Evolutionary conservation across 2,888 invertebrate species (phyloP).

Genomic region (Rotaria macrura): DNA sequence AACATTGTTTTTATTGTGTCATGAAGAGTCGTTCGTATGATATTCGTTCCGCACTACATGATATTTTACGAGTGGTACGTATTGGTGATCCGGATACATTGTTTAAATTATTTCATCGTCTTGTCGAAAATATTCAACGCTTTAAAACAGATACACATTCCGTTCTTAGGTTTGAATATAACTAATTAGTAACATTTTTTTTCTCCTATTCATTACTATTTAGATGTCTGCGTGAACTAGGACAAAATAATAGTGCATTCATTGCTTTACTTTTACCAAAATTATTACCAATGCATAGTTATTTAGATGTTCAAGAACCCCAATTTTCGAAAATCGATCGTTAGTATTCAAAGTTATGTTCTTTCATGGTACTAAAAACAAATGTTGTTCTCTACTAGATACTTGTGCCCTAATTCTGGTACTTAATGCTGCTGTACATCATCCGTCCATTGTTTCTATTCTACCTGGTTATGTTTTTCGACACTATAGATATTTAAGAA

Average conservation of each 20-base stretch:
- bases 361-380: too few relatives aligned
- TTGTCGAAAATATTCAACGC: conserved; percentile 13
- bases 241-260: conserved; percentile 12
- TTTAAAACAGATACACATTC: conserved; percentile 10
- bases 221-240: background rate
- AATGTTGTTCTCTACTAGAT: background rate
- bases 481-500: conserved; percentile 16
- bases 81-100: conserved; percentile 13
- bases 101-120: background rate
- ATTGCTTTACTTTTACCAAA: background rate
- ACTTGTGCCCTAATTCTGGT: background rate
- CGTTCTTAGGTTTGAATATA: background rate
- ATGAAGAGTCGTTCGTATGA: conserved; percentile 21
- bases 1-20: too few relatives aligned
- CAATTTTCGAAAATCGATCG: conserved; percentile 18
- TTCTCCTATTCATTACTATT: background rate
- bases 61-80: background rate
- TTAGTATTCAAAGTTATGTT: background rate
- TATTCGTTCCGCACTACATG: conserved; percentile 14
- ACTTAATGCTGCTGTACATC: background rate
- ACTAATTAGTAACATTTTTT: too few relatives aligned
- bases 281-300: conserved; percentile 1
- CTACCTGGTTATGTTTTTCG: conserved; percentile 1
- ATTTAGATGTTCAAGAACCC: conserved; percentile 16
- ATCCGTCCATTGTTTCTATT: conserved; percentile 6